phyloP scores from a whole-genome alignment of 2,113 vertebrate species.

The Myodes glareolus region DNA sequence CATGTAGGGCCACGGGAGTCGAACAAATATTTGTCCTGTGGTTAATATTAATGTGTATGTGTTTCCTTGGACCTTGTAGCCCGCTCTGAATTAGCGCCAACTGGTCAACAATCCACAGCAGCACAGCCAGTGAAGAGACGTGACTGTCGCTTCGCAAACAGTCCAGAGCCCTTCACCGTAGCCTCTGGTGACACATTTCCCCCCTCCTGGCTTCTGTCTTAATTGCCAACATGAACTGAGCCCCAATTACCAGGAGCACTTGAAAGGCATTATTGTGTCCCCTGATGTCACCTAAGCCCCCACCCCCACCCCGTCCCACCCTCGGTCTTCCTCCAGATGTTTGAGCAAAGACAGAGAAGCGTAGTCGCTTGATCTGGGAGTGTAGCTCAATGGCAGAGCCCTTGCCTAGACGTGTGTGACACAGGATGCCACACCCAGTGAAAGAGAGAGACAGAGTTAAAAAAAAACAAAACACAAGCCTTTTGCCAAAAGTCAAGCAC shows the following conservation, averaged over 20 bases:
- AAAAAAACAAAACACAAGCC: background rate
- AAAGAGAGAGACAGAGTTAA: background rate
- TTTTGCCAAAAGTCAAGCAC: background rate
- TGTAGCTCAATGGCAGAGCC: background rate
- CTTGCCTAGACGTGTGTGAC: background rate
- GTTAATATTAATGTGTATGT: slow-evolving; percentile 76
- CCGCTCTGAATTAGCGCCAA: background rate
- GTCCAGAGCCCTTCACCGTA: background rate
- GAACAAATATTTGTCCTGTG: slow-evolving; percentile 75
- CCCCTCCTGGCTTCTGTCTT: background rate
- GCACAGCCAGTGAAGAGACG: background rate
- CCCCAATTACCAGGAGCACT: background rate
- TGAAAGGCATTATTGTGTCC: background rate
- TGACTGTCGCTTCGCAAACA: background rate
- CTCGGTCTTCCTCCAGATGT: no score
- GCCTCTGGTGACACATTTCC: background rate
- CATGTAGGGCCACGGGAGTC: slow-evolving; percentile 48
- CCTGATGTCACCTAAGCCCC: background rate
- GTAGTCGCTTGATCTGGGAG: background rate
- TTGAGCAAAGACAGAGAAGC: background rate
- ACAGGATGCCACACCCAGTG: background rate
- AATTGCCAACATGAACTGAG: background rate
- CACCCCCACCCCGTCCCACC: background rate
- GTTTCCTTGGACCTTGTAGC: slow-evolving; percentile 45
- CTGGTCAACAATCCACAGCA: background rate